These are phyloP conservation scores for Antitype chi DNA, from an alignment of 2,888 invertebrate genomes.

Conservation along the genomic window DNA sequence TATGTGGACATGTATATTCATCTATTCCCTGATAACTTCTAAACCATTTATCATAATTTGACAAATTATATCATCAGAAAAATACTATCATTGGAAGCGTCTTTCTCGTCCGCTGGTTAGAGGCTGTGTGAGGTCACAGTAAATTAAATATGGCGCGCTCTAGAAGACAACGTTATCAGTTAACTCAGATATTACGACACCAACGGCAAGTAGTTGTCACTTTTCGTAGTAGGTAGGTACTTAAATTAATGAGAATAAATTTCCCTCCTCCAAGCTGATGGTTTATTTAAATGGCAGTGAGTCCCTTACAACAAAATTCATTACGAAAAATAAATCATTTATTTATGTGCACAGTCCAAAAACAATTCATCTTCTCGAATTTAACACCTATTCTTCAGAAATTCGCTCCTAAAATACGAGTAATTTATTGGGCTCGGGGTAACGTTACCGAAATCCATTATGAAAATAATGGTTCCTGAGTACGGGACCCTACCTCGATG, in stretches of 20 bases:
- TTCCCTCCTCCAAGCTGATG: not conserved
- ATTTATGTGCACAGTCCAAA: constrained; percentile 48
- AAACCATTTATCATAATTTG: no score
- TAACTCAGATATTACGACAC: not conserved
- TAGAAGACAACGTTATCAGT: no score
- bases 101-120: no score
- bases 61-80: no score
- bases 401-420: constrained; percentile 43
- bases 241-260: constrained; percentile 6
- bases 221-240: not conserved
- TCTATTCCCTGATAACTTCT: no score
- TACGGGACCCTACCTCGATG: constrained; percentile 49
- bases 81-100: no score
- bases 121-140: no score
- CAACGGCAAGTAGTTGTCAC: not conserved
- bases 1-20: no score
- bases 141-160: no score
- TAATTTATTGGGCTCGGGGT: constrained; percentile 56
- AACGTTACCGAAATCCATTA: constrained; percentile 59
- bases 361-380: constrained; percentile 59
- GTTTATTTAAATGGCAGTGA: constrained; percentile 32
- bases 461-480: constrained; percentile 58
- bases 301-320: constrained; percentile 35
- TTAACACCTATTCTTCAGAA: constrained; percentile 60
- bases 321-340: constrained; percentile 45